phyloP scores from a whole-genome alignment of 2,113 vertebrate species.

The Silurus asotus region DNA sequence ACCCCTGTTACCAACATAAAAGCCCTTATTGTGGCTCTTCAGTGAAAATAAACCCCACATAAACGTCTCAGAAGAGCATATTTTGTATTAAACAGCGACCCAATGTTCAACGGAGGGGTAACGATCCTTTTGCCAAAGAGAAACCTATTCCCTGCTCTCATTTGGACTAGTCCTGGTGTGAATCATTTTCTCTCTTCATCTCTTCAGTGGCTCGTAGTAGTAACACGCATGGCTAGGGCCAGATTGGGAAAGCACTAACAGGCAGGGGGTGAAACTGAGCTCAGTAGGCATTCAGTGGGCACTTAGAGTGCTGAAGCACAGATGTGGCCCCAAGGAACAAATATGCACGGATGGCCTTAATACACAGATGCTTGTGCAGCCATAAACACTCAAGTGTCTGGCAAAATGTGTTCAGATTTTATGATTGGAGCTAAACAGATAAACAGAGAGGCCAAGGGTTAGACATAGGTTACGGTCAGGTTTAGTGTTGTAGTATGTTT shows the following conservation, averaged over 20 bases:
- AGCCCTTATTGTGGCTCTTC: neutral
- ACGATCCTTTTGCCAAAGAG: constrained; percentile 43
- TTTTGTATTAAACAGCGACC: constrained; percentile 32
- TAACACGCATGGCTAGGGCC: constrained; percentile 62
- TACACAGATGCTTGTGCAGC: constrained; percentile 9
- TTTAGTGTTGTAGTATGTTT: neutral
- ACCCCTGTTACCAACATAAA: neutral
- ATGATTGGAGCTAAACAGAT: neutral
- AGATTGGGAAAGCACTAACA: constrained; percentile 60
- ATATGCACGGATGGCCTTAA: constrained; percentile 28
- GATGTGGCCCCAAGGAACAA: constrained; percentile 46
- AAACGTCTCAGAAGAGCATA: neutral
- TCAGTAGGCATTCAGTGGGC: constrained; percentile 50
- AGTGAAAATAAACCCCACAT: constrained; percentile 12
- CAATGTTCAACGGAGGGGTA: constrained; percentile 20
- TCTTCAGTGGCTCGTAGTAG: constrained; percentile 54
- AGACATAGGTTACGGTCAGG: neutral
- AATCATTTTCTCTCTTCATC: constrained; percentile 33
- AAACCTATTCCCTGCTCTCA: constrained; percentile 49
- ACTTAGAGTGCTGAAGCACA: constrained; percentile 38
- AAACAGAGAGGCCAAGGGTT: neutral
- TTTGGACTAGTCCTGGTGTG: constrained; percentile 42
- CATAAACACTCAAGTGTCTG: neutral
- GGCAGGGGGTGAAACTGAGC: constrained; percentile 49
- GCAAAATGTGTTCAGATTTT: neutral